These are phyloP conservation scores for Trididemnum nubilum DNA, from an alignment of 23 tunicate genomes.

Conservation along the genomic window DNA sequence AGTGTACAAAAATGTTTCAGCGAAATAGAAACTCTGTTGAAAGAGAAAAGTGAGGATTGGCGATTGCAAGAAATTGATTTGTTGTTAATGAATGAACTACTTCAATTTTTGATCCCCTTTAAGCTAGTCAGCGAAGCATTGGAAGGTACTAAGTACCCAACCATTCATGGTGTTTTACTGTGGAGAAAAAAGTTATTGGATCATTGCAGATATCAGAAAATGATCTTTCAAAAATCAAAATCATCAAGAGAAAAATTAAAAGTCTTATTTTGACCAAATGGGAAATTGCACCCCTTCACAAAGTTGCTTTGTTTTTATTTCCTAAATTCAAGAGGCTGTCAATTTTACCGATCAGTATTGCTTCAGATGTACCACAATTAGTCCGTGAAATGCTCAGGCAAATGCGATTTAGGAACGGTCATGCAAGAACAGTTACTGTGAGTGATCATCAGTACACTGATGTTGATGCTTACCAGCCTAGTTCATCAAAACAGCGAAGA, in stretches of 20 bases:
- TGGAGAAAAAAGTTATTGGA: slow-evolving; percentile 7
- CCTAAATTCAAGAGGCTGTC: no score
- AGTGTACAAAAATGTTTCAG: not conserved
- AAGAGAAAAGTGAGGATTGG: not conserved
- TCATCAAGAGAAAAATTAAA: not conserved
- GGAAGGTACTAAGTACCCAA: slow-evolving; percentile 6
- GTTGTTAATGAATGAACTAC: not conserved
- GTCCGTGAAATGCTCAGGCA: no score
- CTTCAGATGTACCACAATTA: no score
- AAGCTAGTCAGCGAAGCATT: not conserved
- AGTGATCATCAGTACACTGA: no score
- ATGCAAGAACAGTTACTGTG: no score
- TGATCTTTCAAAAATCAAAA: not conserved
- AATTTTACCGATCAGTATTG: no score
- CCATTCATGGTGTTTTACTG: slow-evolving; percentile 6
- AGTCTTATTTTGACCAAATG: not conserved
- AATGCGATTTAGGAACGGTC: no score
- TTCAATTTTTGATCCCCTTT: not conserved
- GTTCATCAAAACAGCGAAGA: no score
- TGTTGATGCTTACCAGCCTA: no score
- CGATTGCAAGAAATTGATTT: not conserved
- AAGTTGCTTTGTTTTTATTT: no score
- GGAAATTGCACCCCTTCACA: no score
- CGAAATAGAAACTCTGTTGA: not conserved
- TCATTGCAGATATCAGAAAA: not conserved